Percentiles rank a stretch among this genome's conserved stretches.
These are phyloP conservation scores for Agrotis ipsilon DNA, from an alignment of 2,888 invertebrate species.

Conservation along the genomic window DNA sequence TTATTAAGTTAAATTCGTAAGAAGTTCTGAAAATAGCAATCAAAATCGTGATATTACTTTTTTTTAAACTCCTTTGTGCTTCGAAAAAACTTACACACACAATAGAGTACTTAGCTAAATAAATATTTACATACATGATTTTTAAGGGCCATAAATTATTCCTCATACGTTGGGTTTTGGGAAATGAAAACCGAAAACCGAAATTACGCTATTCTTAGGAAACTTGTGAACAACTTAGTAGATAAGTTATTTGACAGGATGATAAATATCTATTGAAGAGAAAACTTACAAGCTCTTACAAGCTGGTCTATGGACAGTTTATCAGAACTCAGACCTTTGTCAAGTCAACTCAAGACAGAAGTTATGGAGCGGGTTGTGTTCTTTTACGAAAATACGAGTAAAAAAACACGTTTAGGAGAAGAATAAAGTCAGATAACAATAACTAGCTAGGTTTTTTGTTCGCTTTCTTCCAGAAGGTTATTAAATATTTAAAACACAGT, in stretches of 20 bases:
- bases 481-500: too few species aligned
- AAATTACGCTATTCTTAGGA: constrained; percentile 13
- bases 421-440: background rate
- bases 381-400: background rate
- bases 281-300: constrained; percentile 15
- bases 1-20: too few species aligned
- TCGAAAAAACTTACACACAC: too few species aligned
- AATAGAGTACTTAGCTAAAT: too few species aligned
- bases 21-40: too few species aligned
- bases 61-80: too few species aligned
- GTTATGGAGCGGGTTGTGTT: background rate
- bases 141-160: constrained; percentile 53
- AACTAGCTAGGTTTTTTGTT: background rate
- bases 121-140: too few species aligned
- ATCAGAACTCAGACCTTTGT: constrained; percentile 24
- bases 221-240: constrained; percentile 26
- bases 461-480: too few species aligned
- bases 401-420: background rate
- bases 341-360: background rate
- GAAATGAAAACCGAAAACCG: constrained; percentile 21
- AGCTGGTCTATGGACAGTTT: constrained; percentile 7
- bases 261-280: constrained; percentile 35
- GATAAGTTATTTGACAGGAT: constrained; percentile 45
- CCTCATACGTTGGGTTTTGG: constrained; percentile 23
- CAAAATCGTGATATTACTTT: too few species aligned